Base-by-base conservation (phyloP, 2,113 vertebrate species). In the Gallinago undulata region DNA sequence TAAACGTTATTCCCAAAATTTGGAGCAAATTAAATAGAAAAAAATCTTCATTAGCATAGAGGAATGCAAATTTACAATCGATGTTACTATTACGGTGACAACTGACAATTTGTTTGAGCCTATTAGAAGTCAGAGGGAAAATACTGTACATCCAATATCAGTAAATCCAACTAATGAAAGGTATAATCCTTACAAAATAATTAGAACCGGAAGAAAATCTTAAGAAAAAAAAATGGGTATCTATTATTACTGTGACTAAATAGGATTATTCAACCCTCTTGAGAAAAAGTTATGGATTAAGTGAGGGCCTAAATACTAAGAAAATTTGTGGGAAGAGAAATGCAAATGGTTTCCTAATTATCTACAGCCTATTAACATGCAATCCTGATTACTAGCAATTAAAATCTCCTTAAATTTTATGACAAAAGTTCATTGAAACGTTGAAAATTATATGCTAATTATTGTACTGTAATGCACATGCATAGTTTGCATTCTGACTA, bases 321-420 rank as follows among this genome's bases (percentile, higher is more conserved):
- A 98, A 98, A 97, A 98, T 98, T 98, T 98, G 98, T 97, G 96
- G 88, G 97, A 97, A 98, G 97, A 98, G 98, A 98, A 98, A 99
- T 99, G 98, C 98, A 99, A 99, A 99, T 98, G 94, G 96, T 96
- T 98, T 94, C 91, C 97, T 99, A 99, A 99, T 99, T 99, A 99
- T 98, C 98, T 97, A 82, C 97, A 97, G 98, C 97, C 98, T 99
- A 98, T 98, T 98, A 98, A 96, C 97, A 98, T 94, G 98, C 98
- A 98, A 98, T 98, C 93, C 97, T 99, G 99, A 99, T 99, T 99
- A 99, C 98, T 97, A 96, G 98, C 98, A 99, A 99, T 99, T 99
- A 99, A 98, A 99, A 98, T 98, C 98, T 97, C 97, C 97, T 98
- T 99, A 99, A 98, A 99, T 98, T 98, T 98, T 98, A 98, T 97